Evolutionary conservation across 2,113 vertebrate species (phyloP).

Genomic region (Tinamus guttatus): DNA sequence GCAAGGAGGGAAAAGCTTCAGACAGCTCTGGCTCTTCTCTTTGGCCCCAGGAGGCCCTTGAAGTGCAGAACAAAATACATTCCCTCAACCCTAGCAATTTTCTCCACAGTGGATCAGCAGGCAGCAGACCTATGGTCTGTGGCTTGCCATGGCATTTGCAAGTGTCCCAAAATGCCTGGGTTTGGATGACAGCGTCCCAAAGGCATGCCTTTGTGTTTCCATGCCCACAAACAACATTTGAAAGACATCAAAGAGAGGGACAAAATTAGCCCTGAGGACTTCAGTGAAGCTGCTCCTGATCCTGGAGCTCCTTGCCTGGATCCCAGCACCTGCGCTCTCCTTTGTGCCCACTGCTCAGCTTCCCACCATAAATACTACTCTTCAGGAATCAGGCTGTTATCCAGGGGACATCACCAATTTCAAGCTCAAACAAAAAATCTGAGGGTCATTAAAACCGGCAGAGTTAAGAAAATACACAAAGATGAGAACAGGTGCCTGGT

Average conservation of each 20-base stretch:
- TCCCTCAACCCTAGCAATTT: constrained; percentile 25
- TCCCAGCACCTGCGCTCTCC: neutral
- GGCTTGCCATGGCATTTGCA: constrained; percentile 18
- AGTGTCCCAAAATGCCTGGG: neutral
- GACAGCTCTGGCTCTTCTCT: neutral
- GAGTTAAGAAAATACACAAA: neutral
- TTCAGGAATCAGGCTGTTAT: neutral
- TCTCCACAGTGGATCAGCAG: constrained; percentile 3
- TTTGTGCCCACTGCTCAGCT: neutral
- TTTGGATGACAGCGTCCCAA: constrained; percentile 38
- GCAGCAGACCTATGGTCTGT: neutral
- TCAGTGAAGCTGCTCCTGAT: neutral
- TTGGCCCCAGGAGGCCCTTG: constrained; percentile 12
- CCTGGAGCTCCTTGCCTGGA: neutral
- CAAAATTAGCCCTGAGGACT: neutral
- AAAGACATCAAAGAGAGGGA: neutral
- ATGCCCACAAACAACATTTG: constrained; percentile 11
- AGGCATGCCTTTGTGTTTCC: constrained; percentile 13
- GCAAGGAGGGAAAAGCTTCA: neutral
- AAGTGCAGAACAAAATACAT: constrained; percentile 38
- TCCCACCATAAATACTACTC: neutral
- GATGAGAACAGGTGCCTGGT: neutral
- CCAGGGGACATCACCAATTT: neutral
- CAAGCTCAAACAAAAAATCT: neutral
- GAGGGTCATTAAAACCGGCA: neutral